Percentiles rank a stretch among this genome's conserved stretches.
These are phyloP conservation scores for Ptychodera flava DNA, from an alignment of 35 echinoderm and acorn worm genomes.

Conservation along the genomic window DNA sequence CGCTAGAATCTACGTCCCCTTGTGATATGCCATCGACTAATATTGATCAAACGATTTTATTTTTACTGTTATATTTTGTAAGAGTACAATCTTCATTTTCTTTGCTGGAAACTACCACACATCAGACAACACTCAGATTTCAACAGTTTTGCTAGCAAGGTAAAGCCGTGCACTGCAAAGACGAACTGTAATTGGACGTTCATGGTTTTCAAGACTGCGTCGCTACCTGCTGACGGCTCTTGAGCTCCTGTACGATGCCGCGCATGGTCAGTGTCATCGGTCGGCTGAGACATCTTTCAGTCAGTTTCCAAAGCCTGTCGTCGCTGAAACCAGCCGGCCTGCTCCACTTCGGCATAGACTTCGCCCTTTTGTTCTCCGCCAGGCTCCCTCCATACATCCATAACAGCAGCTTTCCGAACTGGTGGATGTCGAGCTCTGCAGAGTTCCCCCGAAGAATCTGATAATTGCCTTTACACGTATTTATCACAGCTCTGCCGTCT, in stretches of 20 bases:
- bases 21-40: too few species aligned
- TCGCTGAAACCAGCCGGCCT: background rate
- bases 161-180: too few species aligned
- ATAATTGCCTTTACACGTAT: background rate
- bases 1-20: too few species aligned
- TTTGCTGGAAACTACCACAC: too few species aligned
- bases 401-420: background rate
- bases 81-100: too few species aligned
- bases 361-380: background rate
- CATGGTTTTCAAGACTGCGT: too few species aligned
- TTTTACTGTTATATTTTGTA: too few species aligned
- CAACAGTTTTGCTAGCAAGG: too few species aligned
- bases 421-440: background rate
- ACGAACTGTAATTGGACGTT: too few species aligned
- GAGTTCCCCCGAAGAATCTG: background rate
- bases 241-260: background rate
- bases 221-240: too few species aligned
- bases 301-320: background rate
- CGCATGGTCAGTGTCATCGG: background rate
- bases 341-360: background rate
- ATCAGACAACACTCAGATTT: too few species aligned
- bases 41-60: too few species aligned
- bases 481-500: background rate
- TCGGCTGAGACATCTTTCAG: background rate
- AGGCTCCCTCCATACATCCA: background rate